Percentiles rank a stretch among this genome's conserved stretches.
These are phyloP conservation scores for Aselliscus stoliczkanus DNA, from an alignment of 2,797 vertebrate species.

Conservation along the genomic window DNA sequence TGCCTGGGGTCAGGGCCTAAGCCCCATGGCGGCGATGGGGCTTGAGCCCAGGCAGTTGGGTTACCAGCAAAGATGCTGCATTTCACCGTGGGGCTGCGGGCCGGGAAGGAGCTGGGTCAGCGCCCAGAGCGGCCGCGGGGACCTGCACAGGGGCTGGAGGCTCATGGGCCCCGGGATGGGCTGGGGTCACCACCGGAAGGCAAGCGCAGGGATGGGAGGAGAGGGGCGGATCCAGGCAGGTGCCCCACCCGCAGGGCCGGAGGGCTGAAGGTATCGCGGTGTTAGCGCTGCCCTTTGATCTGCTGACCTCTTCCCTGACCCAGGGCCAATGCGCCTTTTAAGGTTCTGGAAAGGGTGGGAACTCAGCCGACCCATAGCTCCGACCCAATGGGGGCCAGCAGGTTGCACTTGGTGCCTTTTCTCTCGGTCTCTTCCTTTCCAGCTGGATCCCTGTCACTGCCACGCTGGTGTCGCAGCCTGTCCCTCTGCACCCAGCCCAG, in stretches of 20 bases:
- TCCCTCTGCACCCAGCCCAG: not conserved
- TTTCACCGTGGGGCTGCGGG: not conserved
- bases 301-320: not conserved
- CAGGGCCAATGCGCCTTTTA: not conserved
- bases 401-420: not conserved
- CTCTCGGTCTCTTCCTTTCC: not conserved
- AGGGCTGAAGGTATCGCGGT: not conserved
- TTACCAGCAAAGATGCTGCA: not conserved
- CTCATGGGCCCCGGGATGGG: not conserved
- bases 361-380: rapidly evolving
- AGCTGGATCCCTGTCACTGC: not conserved
- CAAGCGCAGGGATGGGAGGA: not conserved
- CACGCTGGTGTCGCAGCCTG: not conserved
- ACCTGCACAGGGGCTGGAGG: not conserved
- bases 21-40: rapidly evolving
- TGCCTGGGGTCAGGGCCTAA: not conserved
- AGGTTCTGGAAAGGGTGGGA: not conserved
- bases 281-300: not conserved
- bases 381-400: not conserved
- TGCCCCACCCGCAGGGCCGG: not conserved
- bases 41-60: not conserved
- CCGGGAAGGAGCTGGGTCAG: too few relatives aligned
- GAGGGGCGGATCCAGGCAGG: not conserved
- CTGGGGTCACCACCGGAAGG: not conserved
- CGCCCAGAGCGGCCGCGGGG: not conserved